Percentiles rank a stretch among this genome's conserved stretches.
Conservation (phyloP, 2,797 vertebrate species). For the Silurus lanzhouensis region DNA sequence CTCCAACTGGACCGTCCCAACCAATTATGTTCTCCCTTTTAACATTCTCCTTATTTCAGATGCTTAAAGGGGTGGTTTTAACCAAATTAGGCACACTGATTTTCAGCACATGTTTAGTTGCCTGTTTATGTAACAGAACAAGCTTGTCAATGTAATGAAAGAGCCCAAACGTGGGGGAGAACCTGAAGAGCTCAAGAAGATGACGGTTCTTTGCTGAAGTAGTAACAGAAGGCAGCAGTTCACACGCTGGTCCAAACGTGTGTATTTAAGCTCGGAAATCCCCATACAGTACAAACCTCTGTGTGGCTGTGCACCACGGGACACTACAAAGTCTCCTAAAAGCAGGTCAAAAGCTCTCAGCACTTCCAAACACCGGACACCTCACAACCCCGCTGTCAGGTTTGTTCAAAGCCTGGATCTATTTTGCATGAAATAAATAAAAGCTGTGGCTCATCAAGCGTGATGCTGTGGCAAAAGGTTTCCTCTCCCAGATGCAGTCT, state of each 20-base stretch:
- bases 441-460: slow-evolving; percentile 66
- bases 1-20: slow-evolving; percentile 16
- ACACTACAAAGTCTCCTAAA: slow-evolving; percentile 4
- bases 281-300: neutral
- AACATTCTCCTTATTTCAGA: neutral
- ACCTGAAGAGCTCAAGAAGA: neutral
- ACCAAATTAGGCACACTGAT: neutral
- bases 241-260: neutral
- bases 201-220: neutral
- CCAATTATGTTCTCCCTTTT: slow-evolving; percentile 34
- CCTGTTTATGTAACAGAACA: neutral
- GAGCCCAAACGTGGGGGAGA: neutral
- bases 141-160: neutral
- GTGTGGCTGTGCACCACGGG: neutral
- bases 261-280: neutral
- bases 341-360: slow-evolving; percentile 26
- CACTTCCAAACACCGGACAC: slow-evolving; percentile 62
- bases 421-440: slow-evolving; percentile 79
- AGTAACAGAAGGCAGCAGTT: neutral
- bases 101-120: neutral
- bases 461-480: slow-evolving; percentile 70
- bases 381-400: slow-evolving; percentile 65
- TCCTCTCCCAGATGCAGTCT: slow-evolving; percentile 72
- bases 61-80: neutral
- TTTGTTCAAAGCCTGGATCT: slow-evolving; percentile 64